Evolutionary conservation across 2,888 invertebrate species (phyloP), one percentile per base, ranked within the genome.

Genomic region (Danaus chrysippus): DNA sequence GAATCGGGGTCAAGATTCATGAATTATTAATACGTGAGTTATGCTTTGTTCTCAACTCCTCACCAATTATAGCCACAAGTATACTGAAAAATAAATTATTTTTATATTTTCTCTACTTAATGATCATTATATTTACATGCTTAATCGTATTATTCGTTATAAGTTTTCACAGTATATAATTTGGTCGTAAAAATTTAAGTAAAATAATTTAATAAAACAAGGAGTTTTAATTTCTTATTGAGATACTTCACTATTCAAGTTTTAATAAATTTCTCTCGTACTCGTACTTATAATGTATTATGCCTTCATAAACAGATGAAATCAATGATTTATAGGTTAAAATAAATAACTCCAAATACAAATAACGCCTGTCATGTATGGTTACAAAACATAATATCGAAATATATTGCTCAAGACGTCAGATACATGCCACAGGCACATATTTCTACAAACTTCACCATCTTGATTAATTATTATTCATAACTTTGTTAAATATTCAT

Each of bases 11-110:
- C 65, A 65, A 62, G 66, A 68, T 66, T 62, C 65, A 66, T 68
- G 67, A 70, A 70, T 71, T 68, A 69, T 71, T 71, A 64, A 71
- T 66, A 57, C 63, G 56, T 63, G 68, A 61, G 59, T 65, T 65
- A 62, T 55, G 63, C 65, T 68, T 67, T 58, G 62, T 60, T 64
- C 67, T 69, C 53, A 64, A 57, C 61, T 64, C 67, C 61, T 61
- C 64, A 63, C 64, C 64, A 65, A 70, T 69, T 70, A 68, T 67
- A 65, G 57, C 56, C 58, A 59, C 60, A 59, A 64, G 67, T 68
- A 10, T 49, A 49, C 15, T 10, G 3, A 10, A 17, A 9, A 15
- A 49, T 49, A 17, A 15, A 49, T 34, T 2, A 34, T 34, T 34
- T 34, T 34, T 34, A 34, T 34, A 1, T 5, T 34, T 34, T 34